Evolutionary conservation across 2,113 vertebrate genomes (phyloP), one percentile per base, ranked within the genome.

Genomic region (Tachycineta bicolor): DNA sequence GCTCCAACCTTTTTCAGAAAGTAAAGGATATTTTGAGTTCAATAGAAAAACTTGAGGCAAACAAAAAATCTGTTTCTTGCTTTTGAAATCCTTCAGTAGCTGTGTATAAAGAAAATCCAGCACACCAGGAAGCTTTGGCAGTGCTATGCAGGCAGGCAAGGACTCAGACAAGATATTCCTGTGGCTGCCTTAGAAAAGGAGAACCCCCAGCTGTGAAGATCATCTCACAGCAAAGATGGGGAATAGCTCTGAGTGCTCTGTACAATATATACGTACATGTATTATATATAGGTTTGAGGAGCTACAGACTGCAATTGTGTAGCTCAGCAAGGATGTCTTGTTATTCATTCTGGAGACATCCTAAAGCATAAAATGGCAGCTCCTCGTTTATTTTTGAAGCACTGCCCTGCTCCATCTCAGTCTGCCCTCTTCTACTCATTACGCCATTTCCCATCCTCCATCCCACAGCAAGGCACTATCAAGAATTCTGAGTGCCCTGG

Each of bases 401-500:
- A 44, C 8, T 5, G 10, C 73, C 19, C 29, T 80, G 20, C 5
- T 87, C 47, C 26, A 37, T 31, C 55, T 73, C 12, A 81, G 37
- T 25, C 52, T 55, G 19, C 46, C 19, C 50, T 74, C 64, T 52
- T 76, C 53, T 39, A 33, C 12, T 31, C 21, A 28, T 4, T 6
- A 43, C 69, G 19, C 12, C 23, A 13, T 64, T 63, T 84, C 50
- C 56, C 33, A 71, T 6, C 22, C 41, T 52, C 34, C 18, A 25
- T 2, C 11, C 26, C 89, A 25, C 53, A 73, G 47, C 0, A 0
- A 83, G 33, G 62, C 43, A 55, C 34, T 18, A 34, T 7, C 47
- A 59, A 25, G 31, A 41, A 44, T 20, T 47, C 20, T 2, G 3
- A 67, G 34, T 0, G 0, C 17, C 13, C 52, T 22, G 39, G 52